Conservation (phyloP, 1,140 invertebrate species). For the Dinoponera quadriceps region DNA sequence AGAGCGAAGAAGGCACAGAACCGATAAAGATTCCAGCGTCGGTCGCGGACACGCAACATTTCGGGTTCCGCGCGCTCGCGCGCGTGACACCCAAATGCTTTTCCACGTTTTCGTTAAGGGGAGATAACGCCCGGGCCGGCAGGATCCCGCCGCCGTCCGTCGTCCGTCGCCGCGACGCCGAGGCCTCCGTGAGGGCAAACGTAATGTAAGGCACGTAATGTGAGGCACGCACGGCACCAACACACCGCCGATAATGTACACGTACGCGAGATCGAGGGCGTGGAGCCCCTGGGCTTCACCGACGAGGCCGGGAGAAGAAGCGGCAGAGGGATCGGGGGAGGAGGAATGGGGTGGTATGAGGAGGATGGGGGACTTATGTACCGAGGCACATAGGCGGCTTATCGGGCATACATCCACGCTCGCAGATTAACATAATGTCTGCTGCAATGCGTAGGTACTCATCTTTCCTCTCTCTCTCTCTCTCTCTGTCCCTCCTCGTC, state of each 20-base stretch:
- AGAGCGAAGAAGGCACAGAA: conserved; percentile 4
- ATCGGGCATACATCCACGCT: conserved; percentile 85
- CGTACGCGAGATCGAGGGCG: conserved; percentile 83
- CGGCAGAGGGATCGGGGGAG: background rate
- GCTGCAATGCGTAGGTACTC: conserved; percentile 83
- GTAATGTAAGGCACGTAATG: conserved; percentile 72
- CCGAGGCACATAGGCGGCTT: conserved; percentile 77
- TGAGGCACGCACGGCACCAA: conserved; percentile 53
- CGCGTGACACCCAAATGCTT: conserved; percentile 67
- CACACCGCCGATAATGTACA: conserved; percentile 63
- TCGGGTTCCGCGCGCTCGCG: conserved; percentile 23
- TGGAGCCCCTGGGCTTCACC: conserved; percentile 83
- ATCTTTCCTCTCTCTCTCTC: conserved; percentile 29
- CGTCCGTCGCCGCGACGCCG: conserved; percentile 31
- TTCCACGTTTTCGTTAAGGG: conserved; percentile 72
- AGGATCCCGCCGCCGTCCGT: background rate
- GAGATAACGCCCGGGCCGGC: conserved; percentile 62
- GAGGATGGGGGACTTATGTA: conserved; percentile 70
- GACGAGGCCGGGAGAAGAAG: conserved; percentile 41
- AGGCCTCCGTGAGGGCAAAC: conserved; percentile 55
- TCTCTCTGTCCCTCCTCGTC: conserved; percentile 15
- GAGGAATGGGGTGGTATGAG: conserved; percentile 40
- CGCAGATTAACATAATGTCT: conserved; percentile 85
- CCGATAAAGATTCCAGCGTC: conserved; percentile 56
- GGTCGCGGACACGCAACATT: conserved; percentile 35